Conservation (phyloP, 2,113 vertebrate species). For the Urocolius indicus region DNA sequence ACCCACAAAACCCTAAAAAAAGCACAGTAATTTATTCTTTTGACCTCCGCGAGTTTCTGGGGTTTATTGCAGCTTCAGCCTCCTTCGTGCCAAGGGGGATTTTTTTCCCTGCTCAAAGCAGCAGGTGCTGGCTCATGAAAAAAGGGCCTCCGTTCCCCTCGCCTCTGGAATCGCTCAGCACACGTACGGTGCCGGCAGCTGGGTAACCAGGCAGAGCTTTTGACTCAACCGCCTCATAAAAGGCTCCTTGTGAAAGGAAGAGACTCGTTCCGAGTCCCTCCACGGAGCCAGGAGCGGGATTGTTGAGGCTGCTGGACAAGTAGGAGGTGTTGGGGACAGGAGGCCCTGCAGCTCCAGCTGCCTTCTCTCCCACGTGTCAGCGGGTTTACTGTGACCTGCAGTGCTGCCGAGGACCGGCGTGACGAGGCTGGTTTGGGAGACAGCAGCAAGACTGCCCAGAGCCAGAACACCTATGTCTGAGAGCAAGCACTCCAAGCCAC, state of each 20-base stretch:
- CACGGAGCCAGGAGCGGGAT: background rate
- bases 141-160: fast-evolving
- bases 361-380: background rate
- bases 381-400: background rate
- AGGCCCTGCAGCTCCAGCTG: background rate
- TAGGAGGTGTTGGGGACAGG: background rate
- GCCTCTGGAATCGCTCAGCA: background rate
- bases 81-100: background rate
- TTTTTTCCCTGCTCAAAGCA: background rate
- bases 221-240: background rate
- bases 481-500: fast-evolving
- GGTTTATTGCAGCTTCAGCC: constrained; percentile 13
- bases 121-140: background rate
- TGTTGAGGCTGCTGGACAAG: fast-evolving
- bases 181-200: fast-evolving
- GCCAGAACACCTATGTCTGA: fast-evolving
- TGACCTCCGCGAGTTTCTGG: constrained; percentile 18
- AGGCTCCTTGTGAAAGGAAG: background rate
- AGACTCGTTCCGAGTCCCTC: background rate
- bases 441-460: background rate
- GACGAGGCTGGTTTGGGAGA: background rate
- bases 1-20: constrained; percentile 41
- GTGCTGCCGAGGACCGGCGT: background rate
- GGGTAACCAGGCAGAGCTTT: fast-evolving
- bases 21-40: constrained; percentile 45